Percentiles rank a stretch among this genome's conserved stretches.
phyloP scores from a whole-genome alignment of 2,888 invertebrate species.

The Rotaria sp. region DNA sequence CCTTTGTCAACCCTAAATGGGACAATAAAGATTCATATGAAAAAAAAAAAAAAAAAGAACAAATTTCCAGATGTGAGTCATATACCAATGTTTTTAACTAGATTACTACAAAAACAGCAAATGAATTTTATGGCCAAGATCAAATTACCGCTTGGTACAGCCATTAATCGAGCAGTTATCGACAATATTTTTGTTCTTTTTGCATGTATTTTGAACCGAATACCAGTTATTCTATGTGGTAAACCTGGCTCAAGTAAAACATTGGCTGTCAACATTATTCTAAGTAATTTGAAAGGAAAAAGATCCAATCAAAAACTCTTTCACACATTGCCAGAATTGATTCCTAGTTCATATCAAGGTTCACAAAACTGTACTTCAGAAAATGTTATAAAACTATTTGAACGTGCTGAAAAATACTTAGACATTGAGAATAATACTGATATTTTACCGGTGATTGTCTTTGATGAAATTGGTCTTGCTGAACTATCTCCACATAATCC shows the following conservation, averaged over 20 bases:
- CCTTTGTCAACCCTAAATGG: no score
- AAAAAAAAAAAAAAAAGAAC: no score
- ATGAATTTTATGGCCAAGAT: slow-evolving; percentile 49
- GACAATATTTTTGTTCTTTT: slow-evolving; percentile 55
- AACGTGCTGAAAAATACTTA: not conserved
- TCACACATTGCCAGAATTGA: not conserved
- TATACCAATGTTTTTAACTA: not conserved
- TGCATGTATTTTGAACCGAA: slow-evolving; percentile 50
- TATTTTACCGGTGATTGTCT: slow-evolving; percentile 46
- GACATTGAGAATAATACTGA: not conserved
- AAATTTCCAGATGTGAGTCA: not conserved
- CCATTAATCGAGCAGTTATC: slow-evolving; percentile 49
- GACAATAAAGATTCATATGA: no score
- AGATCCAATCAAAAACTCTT: not conserved
- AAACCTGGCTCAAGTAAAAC: slow-evolving; percentile 54
- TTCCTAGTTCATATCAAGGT: not conserved
- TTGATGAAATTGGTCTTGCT: slow-evolving; percentile 52
- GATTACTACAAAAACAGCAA: slow-evolving; percentile 44
- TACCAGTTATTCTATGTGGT: slow-evolving; percentile 53
- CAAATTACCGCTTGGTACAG: slow-evolving; percentile 47
- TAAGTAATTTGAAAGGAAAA: slow-evolving; percentile 51
- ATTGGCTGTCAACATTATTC: slow-evolving; percentile 51
- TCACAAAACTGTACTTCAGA: not conserved
- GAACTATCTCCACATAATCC: slow-evolving; percentile 52
- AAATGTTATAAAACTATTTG: not conserved